These are phyloP conservation scores for Philypnodon macrostomus DNA, from an alignment of 2,797 vertebrate species.

Conservation along the genomic window DNA sequence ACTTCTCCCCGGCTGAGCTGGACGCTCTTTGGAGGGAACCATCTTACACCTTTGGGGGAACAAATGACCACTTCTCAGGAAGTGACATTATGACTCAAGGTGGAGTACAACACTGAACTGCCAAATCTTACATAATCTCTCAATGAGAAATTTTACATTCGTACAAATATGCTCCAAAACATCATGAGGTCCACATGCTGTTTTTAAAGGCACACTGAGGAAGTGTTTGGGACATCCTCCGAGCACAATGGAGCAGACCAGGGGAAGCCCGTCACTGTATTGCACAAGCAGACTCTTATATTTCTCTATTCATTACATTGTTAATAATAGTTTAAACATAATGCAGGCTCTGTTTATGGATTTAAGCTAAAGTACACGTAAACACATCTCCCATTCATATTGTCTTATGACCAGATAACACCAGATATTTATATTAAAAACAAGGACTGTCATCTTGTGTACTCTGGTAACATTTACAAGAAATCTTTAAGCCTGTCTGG, in stretches of 20 bases:
- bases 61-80: slow-evolving; percentile 73
- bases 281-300: slow-evolving; percentile 24
- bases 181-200: slow-evolving; percentile 9
- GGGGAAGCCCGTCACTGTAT: slow-evolving; percentile 39
- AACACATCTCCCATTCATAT: background rate
- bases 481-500: slow-evolving; percentile 3
- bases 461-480: slow-evolving; percentile 26
- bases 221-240: slow-evolving; percentile 67
- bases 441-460: slow-evolving; percentile 26
- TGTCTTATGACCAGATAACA: background rate
- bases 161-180: slow-evolving; percentile 8
- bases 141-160: background rate
- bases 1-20: slow-evolving; percentile 79
- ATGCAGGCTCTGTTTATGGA: slow-evolving; percentile 36
- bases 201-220: slow-evolving; percentile 31
- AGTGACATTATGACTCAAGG: slow-evolving; percentile 80
- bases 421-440: slow-evolving; percentile 1
- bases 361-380: background rate
- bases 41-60: slow-evolving; percentile 68
- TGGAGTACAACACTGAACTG: slow-evolving; percentile 35
- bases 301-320: slow-evolving; percentile 21
- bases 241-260: slow-evolving; percentile 59
- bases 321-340: slow-evolving; percentile 44
- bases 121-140: slow-evolving; percentile 1
- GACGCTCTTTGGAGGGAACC: slow-evolving; percentile 80